Evolutionary conservation across 2,797 vertebrate genomes (phyloP).

Genomic region (Protosalanx chinensis): DNA sequence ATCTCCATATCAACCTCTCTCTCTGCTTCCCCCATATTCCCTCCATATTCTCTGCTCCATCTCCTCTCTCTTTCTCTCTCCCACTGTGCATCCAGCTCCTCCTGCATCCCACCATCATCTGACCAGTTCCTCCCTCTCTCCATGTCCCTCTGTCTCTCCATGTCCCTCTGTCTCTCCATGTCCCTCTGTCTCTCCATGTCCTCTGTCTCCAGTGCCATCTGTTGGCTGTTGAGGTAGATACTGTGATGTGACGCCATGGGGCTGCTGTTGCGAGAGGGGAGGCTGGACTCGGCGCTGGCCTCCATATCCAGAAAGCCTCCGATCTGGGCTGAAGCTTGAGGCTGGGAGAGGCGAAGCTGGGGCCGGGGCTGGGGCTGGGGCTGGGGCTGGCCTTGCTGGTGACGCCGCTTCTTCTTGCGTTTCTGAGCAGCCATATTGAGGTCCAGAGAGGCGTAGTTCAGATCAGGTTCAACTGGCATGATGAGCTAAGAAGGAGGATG

Average conservation of each 20-base stretch:
- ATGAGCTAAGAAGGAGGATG: not conserved
- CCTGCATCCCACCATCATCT: conserved; percentile 4
- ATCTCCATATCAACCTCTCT: conserved; percentile 33
- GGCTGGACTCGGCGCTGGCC: conserved; percentile 50
- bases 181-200: conserved; percentile 40
- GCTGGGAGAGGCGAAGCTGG: not conserved
- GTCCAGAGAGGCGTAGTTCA: conserved; percentile 88
- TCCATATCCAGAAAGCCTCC: conserved; percentile 49
- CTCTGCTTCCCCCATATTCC: conserved; percentile 25
- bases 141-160: not conserved
- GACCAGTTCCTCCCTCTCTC: conserved; percentile 10
- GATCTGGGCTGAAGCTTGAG: conserved; percentile 12
- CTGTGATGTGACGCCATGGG: conserved; percentile 68
- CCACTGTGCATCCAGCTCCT: not conserved
- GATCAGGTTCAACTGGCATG: conserved; percentile 60
- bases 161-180: conserved; percentile 32
- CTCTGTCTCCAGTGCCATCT: conserved; percentile 69
- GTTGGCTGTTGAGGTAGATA: conserved; percentile 84
- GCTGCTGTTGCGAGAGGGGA: conserved; percentile 51
- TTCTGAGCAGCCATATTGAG: conserved; percentile 77
- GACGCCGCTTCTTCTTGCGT: conserved; percentile 66
- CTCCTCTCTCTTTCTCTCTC: conserved; percentile 18
- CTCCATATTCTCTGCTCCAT: conserved; percentile 15
- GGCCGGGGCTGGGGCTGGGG: conserved; percentile 39
- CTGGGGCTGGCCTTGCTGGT: conserved; percentile 47